Evolutionary conservation across 2,113 vertebrate species (phyloP).

Genomic region (human): DNA sequence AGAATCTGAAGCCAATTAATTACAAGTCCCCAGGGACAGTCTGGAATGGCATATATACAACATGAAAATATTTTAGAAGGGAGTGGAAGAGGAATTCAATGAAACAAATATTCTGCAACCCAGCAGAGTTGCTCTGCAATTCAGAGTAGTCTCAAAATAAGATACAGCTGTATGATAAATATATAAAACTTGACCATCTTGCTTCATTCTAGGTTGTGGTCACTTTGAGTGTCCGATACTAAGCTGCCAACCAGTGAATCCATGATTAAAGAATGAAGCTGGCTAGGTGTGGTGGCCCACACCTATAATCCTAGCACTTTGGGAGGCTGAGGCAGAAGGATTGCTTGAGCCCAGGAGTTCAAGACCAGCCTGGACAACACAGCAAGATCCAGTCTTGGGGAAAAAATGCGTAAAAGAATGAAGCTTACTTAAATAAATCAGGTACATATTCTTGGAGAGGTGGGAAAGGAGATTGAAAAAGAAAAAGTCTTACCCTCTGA

Average conservation of each 20-base stretch:
- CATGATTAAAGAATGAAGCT: not conserved
- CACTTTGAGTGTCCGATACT: not conserved
- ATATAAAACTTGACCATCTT: slow-evolving; percentile 7
- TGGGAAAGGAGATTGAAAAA: not conserved
- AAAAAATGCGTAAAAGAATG: not conserved
- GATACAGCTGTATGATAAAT: not conserved
- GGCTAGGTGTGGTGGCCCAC: too few relatives aligned
- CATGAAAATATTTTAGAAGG: not conserved
- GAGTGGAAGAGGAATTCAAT: not conserved
- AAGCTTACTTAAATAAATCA: not conserved
- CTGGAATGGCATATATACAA: not conserved
- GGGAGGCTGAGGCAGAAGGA: too few relatives aligned
- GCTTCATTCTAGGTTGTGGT: not conserved
- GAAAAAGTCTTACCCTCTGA: slow-evolving; percentile 82
- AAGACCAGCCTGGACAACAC: too few relatives aligned
- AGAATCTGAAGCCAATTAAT: not conserved
- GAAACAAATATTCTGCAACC: not conserved
- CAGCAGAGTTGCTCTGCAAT: not conserved
- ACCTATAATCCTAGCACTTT: too few relatives aligned
- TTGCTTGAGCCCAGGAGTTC: too few relatives aligned
- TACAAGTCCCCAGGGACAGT: not conserved
- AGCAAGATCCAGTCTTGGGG: too few relatives aligned
- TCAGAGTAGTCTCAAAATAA: not conserved
- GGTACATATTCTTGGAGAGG: not conserved
- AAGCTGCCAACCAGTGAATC: not conserved